These are phyloP conservation scores for Nomada ferruginata DNA, from an alignment of 2,888 invertebrate genomes.

Conservation along the genomic window DNA sequence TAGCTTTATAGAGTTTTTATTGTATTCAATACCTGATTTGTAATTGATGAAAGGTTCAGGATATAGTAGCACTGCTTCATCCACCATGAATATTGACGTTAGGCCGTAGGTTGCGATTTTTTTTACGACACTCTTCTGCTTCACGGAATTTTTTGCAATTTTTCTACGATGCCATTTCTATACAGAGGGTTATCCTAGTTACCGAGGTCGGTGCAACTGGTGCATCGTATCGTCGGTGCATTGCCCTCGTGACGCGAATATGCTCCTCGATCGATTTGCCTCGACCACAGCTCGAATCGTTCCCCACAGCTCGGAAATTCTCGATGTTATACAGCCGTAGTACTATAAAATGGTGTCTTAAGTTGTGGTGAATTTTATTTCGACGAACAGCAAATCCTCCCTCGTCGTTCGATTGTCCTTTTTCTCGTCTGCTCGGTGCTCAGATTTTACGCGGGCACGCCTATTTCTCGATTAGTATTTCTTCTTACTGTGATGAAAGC, in stretches of 20 bases:
- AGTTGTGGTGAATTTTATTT: background rate
- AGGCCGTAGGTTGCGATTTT: background rate
- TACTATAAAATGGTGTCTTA: constrained; percentile 23
- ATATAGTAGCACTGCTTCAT: background rate
- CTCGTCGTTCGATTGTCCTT: background rate
- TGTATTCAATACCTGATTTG: too few relatives aligned
- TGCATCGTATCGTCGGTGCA: constrained; percentile 71
- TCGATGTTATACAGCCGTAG: constrained; percentile 17
- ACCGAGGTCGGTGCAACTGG: constrained; percentile 67
- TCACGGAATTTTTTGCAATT: constrained; percentile 4
- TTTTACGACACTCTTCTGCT: too few relatives aligned
- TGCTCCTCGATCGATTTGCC: constrained; percentile 70
- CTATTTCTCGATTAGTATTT: background rate
- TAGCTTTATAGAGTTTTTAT: too few relatives aligned
- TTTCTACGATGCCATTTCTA: constrained; percentile 43
- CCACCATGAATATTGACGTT: background rate
- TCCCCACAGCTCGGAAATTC: constrained; percentile 49
- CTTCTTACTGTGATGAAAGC: background rate
- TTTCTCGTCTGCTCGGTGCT: background rate
- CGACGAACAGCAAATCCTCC: background rate
- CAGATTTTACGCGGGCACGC: background rate
- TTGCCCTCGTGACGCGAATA: constrained; percentile 70
- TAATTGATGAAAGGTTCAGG: too few relatives aligned
- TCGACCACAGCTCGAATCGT: constrained; percentile 62
- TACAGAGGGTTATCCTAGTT: constrained; percentile 55